Conservation (phyloP, 2,113 vertebrate genomes). For the Campylomormyrus tamandua region DNA sequence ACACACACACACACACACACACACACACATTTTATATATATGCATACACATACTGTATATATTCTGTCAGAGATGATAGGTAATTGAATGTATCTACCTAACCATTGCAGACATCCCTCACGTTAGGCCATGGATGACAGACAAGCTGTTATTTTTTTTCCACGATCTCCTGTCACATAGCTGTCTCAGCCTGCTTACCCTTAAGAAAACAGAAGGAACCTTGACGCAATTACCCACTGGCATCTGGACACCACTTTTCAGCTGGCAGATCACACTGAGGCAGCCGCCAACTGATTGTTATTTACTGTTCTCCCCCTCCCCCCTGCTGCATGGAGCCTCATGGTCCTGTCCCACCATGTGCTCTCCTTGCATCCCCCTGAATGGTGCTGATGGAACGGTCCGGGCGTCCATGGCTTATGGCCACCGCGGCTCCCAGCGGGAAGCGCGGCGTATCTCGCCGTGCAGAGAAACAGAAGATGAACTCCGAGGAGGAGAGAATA, state of each 20-base stretch:
- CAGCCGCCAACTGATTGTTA: neutral
- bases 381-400: neutral
- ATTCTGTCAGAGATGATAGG: neutral
- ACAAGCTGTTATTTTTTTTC: constrained; percentile 2
- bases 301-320: neutral
- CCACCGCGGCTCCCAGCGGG: neutral
- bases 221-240: constrained; percentile 14
- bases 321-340: neutral
- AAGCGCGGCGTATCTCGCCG: neutral
- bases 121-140: neutral
- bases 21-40: neutral
- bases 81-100: neutral
- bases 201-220: constrained; percentile 8
- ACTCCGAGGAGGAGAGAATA: neutral
- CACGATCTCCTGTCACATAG: neutral
- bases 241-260: constrained; percentile 10
- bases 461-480: neutral
- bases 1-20: neutral
- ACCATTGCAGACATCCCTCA: neutral
- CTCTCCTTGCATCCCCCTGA: neutral
- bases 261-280: neutral
- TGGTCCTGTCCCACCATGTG: neutral
- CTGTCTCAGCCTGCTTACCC: neutral
- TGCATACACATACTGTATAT: neutral
- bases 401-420: neutral